A percentile compares a stretch with the other conserved stretches of the same genome.
These are phyloP conservation scores for Drosophila acutilabella DNA, from an alignment of 2,888 invertebrate genomes.

Conservation along the genomic window DNA sequence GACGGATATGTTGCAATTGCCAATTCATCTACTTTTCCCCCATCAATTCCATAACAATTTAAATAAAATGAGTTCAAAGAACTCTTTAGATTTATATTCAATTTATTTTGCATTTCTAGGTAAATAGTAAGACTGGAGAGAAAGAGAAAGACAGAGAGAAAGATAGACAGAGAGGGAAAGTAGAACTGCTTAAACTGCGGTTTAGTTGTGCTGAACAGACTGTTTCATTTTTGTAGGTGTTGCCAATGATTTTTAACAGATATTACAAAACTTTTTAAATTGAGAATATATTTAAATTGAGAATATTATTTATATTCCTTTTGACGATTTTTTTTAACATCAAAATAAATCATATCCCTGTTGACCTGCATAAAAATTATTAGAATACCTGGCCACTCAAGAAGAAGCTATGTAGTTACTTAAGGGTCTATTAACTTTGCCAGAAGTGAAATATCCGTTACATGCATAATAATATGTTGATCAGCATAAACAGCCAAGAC, in stretches of 20 bases:
- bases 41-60: conserved; percentile 12
- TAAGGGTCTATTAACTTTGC: too few species aligned
- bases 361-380: too few species aligned
- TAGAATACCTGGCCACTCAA: too few species aligned
- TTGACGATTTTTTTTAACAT: too few species aligned
- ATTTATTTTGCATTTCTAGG: neutral
- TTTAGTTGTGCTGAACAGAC: conserved; percentile 28
- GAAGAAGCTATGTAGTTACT: too few species aligned
- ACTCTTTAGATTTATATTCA: conserved; percentile 23
- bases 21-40: neutral
- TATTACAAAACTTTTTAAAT: neutral
- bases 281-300: neutral
- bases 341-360: too few species aligned
- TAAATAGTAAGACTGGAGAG: neutral
- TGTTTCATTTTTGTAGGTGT: conserved; percentile 42
- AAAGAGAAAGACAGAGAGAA: neutral
- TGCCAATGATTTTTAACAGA: conserved; percentile 7
- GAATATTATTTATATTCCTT: too few species aligned
- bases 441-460: too few species aligned
- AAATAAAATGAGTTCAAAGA: conserved; percentile 43
- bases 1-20: conserved; percentile 59
- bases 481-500: too few species aligned
- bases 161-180: neutral
- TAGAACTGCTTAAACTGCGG: conserved; percentile 26
- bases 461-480: too few species aligned